Percentiles rank a stretch among this genome's conserved stretches.
phyloP scores from a whole-genome alignment of 2,888 invertebrate genomes.

The Apotomis capreana region DNA sequence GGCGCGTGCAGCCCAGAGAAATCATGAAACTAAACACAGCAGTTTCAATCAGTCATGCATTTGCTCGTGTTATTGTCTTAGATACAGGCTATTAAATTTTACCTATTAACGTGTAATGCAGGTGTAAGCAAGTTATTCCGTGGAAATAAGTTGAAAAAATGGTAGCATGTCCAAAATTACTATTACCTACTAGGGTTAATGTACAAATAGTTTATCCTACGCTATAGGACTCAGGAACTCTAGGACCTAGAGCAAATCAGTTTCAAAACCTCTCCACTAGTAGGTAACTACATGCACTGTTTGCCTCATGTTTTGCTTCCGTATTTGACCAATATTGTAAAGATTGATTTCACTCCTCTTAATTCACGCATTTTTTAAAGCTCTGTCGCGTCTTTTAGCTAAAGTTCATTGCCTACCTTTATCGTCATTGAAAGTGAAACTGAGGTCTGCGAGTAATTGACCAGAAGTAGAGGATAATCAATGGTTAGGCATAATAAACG shows the following conservation, averaged over 20 bases:
- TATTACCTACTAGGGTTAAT: too few species aligned
- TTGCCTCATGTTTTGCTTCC: not conserved
- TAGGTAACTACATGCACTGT: not conserved
- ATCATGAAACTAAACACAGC: constrained; percentile 69
- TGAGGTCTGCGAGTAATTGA: constrained; percentile 15
- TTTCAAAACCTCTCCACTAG: not conserved
- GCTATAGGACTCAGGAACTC: not conserved
- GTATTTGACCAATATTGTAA: too few species aligned
- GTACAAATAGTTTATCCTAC: too few species aligned
- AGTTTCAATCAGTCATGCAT: constrained; percentile 44
- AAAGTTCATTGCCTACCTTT: not conserved
- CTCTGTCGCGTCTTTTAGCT: too few species aligned
- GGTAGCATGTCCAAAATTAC: too few species aligned
- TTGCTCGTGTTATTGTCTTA: constrained; percentile 14
- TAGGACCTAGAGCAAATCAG: too few species aligned
- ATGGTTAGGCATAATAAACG: constrained; percentile 35
- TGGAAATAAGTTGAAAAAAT: too few species aligned
- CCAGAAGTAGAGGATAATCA: constrained; percentile 35
- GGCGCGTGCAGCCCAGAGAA: constrained; percentile 71
- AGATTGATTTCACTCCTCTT: too few species aligned
- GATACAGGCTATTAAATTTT: constrained; percentile 1
- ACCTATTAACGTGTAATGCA: not conserved
- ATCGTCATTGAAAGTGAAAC: constrained; percentile 37
- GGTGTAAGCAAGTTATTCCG: not conserved
- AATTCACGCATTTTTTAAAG: not conserved